Evolutionary conservation across 1,140 invertebrate genomes (phyloP).

Genomic region (Drosophila lacteicornis): DNA sequence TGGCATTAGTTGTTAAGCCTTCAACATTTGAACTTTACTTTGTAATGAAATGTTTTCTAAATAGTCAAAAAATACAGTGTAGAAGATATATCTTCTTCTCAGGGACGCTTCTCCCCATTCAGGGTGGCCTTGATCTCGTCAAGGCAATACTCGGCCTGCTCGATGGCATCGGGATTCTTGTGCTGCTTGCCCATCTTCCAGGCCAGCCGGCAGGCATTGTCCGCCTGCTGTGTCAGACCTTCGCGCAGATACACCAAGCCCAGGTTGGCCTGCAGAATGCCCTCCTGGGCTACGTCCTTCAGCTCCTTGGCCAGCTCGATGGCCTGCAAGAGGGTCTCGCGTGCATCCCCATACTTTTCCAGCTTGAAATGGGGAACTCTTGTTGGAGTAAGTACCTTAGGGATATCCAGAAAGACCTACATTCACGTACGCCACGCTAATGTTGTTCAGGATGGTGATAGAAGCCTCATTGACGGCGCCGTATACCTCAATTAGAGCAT

Average conservation of each 20-base stretch:
- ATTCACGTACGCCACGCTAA: constrained; percentile 90
- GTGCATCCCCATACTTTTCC: constrained; percentile 89
- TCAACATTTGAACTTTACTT: constrained; percentile 33
- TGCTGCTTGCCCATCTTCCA: constrained; percentile 88
- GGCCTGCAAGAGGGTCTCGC: constrained; percentile 90
- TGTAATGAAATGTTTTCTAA: constrained; percentile 25
- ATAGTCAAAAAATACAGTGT: constrained; percentile 42
- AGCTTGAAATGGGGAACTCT: constrained; percentile 74
- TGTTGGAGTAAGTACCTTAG: neutral
- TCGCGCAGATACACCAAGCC: constrained; percentile 92
- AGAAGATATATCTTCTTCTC: constrained; percentile 16
- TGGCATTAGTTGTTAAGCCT: constrained; percentile 12
- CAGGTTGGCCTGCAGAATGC: constrained; percentile 92
- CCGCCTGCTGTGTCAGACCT: constrained; percentile 89
- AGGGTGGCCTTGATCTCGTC: constrained; percentile 86
- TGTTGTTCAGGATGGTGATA: constrained; percentile 93
- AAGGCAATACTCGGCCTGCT: constrained; percentile 90
- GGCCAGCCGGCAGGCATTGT: constrained; percentile 89
- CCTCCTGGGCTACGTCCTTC: constrained; percentile 88
- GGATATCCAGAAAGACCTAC: constrained; percentile 36
- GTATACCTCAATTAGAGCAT: constrained; percentile 88
- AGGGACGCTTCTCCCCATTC: constrained; percentile 23
- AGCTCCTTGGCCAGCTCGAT: constrained; percentile 88
- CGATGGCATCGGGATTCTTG: constrained; percentile 88
- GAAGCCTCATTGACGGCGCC: constrained; percentile 90